These are phyloP conservation scores for Trichonephila clavata DNA, from an alignment of 1,140 invertebrate genomes.

Conservation along the genomic window DNA sequence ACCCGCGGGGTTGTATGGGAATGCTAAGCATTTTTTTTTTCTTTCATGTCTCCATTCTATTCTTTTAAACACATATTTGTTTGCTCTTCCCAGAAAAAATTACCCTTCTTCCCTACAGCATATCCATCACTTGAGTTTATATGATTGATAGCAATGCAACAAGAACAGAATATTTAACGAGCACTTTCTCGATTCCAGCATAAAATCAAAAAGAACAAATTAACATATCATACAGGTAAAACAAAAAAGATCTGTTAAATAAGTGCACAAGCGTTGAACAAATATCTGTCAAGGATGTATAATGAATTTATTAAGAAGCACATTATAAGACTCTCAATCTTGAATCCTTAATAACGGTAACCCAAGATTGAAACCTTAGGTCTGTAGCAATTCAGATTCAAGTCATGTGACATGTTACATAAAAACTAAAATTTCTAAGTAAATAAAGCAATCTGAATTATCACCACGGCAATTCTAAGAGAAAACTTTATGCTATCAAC, in stretches of 20 bases:
- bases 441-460: conserved; percentile 12
- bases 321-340: no score
- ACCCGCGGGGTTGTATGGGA: conserved; percentile 11
- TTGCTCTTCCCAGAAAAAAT: neutral
- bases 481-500: neutral
- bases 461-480: neutral
- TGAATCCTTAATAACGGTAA: neutral
- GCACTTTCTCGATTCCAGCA: neutral
- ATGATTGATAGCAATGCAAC: neutral
- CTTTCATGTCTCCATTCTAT: neutral
- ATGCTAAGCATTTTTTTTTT: neutral
- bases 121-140: neutral
- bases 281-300: neutral
- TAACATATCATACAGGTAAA: neutral
- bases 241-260: neutral
- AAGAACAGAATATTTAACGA: neutral
- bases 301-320: neutral
- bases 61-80: neutral
- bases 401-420: neutral
- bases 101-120: neutral
- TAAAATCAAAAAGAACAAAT: neutral
- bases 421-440: neutral
- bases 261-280: neutral
- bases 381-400: neutral
- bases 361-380: neutral